These are phyloP conservation scores for Tenebrio molitor DNA, from an alignment of 1,140 invertebrate species.

Conservation along the genomic window DNA sequence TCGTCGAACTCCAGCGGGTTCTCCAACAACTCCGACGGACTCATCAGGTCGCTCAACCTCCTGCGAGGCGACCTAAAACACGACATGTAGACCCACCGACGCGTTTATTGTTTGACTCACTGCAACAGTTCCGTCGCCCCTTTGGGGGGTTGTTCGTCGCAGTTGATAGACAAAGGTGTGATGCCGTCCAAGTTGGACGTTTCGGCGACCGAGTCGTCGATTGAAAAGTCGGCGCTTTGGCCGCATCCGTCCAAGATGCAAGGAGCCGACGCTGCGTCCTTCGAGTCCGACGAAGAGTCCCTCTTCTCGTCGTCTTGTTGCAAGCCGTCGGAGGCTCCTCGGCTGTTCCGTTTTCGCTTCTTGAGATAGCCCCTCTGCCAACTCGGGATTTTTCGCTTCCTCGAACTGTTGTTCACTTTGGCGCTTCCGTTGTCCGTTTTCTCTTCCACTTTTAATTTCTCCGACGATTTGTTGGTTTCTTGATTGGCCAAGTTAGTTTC, in stretches of 20 bases:
- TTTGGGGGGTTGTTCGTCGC: constrained; percentile 52
- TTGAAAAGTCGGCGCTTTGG: no score
- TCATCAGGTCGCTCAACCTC: constrained; percentile 60
- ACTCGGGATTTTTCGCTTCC: constrained; percentile 43
- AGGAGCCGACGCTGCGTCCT: not conserved
- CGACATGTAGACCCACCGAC: not conserved
- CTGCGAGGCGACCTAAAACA: constrained; percentile 57
- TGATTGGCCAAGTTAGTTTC: no score
- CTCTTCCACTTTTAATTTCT: constrained; percentile 35
- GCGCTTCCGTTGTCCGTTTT: not conserved
- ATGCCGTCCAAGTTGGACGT: not conserved
- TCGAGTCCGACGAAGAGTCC: constrained; percentile 8
- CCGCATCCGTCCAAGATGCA: no score
- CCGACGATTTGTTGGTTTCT: constrained; percentile 8
- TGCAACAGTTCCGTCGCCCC: constrained; percentile 49
- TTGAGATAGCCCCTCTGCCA: constrained; percentile 62
- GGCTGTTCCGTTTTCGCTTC: constrained; percentile 54
- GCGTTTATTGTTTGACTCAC: constrained; percentile 41
- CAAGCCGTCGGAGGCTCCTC: not conserved
- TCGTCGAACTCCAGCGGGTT: constrained; percentile 64
- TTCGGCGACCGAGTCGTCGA: not conserved
- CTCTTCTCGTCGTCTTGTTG: constrained; percentile 10
- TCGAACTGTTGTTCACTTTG: constrained; percentile 10
- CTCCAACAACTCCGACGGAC: constrained; percentile 63
- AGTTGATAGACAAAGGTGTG: constrained; percentile 60